Base-by-base conservation (phyloP, 2,888 invertebrate genomes). In the Sarcophaga subvicina region DNA sequence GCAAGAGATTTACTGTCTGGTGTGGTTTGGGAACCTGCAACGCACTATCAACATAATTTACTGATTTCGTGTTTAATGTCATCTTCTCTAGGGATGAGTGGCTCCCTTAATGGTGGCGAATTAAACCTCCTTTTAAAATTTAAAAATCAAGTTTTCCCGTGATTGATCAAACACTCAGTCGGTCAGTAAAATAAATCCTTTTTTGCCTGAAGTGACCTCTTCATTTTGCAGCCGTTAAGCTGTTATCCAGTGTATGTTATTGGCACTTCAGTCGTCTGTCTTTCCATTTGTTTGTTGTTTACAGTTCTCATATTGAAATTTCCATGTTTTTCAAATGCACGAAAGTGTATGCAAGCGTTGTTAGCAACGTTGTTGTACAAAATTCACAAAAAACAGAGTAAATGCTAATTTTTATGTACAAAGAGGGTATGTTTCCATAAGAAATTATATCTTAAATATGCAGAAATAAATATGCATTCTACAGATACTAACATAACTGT, bases 331-430 rank as follows among this genome's bases (percentile, higher is more conserved):
- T 22, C 62, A 37, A 37, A 54, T 54, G 54, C 54, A 54, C 17
- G 54, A 54, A 17, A 54, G 0, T 3, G 17, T 54, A 17, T 37
- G 37, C 37, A 66, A 37, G 17, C 17, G 25, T 66, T 37, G 5
- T 66, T 66, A 37, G 17, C 25, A 73, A 73, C 62, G n/a, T 27
- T 59, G 59, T 66, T 62, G 45, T 60, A 83, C 66, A 67, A 66
- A 78, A 49, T 67, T 54, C 17, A 54, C 62, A 78, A 83, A 83
- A 78, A 72, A 62, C 69, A 78, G 78, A 83, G 83, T 73, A 73
- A 78, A 84, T 84, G 84, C 71, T 76, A 84, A 80, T 80, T 80
- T 83, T 73, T 80, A 64, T 27, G 60, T 64, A 8, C 37, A 37
- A 83, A 76, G 70, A 71, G 66, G 84, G 70, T 76, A 54, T 54